phyloP scores from a whole-genome alignment of 2,888 invertebrate genomes.

The Creontiades dilutus region DNA sequence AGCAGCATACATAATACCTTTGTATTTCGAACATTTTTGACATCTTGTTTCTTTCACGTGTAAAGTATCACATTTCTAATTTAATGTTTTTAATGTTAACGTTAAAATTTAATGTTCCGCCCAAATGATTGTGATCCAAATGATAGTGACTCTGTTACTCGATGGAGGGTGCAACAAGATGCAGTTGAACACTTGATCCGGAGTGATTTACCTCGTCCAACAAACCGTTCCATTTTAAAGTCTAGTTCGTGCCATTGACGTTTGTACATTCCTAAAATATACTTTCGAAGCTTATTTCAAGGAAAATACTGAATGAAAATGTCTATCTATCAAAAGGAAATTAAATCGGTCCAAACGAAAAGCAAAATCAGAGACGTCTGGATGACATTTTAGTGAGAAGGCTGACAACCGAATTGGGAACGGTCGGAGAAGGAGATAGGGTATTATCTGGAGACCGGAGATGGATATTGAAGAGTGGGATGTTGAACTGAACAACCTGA shows the following conservation, averaged over 20 bases:
- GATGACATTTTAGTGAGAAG: conserved; percentile 67
- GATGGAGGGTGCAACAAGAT: too few relatives aligned
- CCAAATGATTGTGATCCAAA: too few relatives aligned
- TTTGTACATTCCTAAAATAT: neutral
- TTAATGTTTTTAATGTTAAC: too few relatives aligned
- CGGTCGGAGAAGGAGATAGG: conserved; percentile 40
- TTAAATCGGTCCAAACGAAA: conserved; percentile 58
- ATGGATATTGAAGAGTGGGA: conserved; percentile 70
- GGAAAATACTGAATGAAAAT: neutral
- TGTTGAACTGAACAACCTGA: conserved; percentile 69
- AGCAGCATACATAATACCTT: too few relatives aligned
- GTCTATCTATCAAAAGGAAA: conserved; percentile 61
- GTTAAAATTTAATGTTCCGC: too few relatives aligned
- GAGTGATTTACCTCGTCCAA: too few relatives aligned
- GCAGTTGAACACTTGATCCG: too few relatives aligned
- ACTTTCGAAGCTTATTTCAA: neutral
- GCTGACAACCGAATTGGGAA: conserved; percentile 65
- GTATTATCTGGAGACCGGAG: conserved; percentile 68
- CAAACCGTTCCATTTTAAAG: neutral
- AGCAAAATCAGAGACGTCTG: conserved; percentile 56
- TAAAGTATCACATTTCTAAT: too few relatives aligned
- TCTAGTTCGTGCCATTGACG: neutral
- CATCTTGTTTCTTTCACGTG: too few relatives aligned
- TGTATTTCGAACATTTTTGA: too few relatives aligned
- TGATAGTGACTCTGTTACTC: too few relatives aligned